Evolutionary conservation across 2,797 vertebrate species (phyloP).

Genomic region (Sebastes minor): DNA sequence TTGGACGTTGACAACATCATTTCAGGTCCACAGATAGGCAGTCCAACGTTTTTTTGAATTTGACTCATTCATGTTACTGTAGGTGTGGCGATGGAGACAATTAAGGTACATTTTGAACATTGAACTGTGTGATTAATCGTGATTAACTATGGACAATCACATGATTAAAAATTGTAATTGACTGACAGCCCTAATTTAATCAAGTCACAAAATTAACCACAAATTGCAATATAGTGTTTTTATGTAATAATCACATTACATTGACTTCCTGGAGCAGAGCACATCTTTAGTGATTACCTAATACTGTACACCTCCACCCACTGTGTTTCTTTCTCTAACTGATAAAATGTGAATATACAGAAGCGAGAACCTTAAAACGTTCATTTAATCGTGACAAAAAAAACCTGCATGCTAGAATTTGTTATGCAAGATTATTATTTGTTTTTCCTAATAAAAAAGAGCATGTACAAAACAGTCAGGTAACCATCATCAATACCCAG

Average conservation of each 20-base stretch:
- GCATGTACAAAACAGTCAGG: neutral
- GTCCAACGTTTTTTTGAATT: neutral
- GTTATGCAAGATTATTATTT: neutral
- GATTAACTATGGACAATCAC: too few species aligned
- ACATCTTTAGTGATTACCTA: neutral
- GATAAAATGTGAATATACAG: neutral
- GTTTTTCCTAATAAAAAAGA: neutral
- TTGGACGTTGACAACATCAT: slow-evolving; percentile 31
- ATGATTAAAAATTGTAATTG: rapidly evolving
- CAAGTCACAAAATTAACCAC: neutral
- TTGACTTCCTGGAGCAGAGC: neutral
- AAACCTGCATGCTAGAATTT: neutral
- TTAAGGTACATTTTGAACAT: neutral
- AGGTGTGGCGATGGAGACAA: neutral
- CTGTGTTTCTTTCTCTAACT: neutral
- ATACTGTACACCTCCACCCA: neutral
- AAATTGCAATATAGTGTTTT: neutral
- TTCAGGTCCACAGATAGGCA: slow-evolving; percentile 7
- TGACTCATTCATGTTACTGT: neutral
- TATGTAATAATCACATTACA: neutral
- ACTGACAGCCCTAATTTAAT: too few species aligned
- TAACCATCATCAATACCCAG: neutral
- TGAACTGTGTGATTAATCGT: too few species aligned
- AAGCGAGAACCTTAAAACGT: neutral
- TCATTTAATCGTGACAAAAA: neutral